Percentiles rank a stretch among this genome's conserved stretches.
These are phyloP conservation scores for Pseudoips prasinana DNA, from an alignment of 2,888 invertebrate genomes.

Conservation along the genomic window DNA sequence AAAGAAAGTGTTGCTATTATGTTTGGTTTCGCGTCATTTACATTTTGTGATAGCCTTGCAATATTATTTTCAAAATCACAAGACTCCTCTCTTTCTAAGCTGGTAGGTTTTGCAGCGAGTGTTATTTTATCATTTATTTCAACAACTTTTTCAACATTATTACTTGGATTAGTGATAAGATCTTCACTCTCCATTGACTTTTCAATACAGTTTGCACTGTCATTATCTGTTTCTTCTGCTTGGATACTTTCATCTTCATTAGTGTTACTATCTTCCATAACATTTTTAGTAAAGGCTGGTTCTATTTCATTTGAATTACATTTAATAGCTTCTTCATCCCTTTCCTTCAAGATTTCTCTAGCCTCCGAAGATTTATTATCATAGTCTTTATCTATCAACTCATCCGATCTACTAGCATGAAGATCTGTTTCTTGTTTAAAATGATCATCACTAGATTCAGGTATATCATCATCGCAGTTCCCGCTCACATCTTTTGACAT, in stretches of 20 bases:
- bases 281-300: no score
- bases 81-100: constrained; percentile 1
- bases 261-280: no score
- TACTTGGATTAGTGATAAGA: constrained; percentile 17
- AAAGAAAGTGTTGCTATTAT: constrained; percentile 8
- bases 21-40: neutral
- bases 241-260: constrained; percentile 1
- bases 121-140: constrained; percentile 3
- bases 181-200: constrained; percentile 4
- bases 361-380: no score
- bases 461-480: constrained; percentile 5
- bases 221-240: constrained; percentile 1
- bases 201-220: neutral
- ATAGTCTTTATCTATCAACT: no score
- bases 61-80: constrained; percentile 2
- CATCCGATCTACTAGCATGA: no score
- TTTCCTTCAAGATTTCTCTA: no score
- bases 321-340: no score
- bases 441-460: no score
- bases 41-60: neutral
- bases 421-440: no score
- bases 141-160: constrained; percentile 5
- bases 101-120: neutral
- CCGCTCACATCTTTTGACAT: constrained; percentile 8
- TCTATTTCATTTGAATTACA: no score